A percentile compares a stretch with the other conserved stretches of the same genome.
Evolutionary conservation across 2,113 vertebrate species (phyloP).

Genomic region (Apeltes quadracus): DNA sequence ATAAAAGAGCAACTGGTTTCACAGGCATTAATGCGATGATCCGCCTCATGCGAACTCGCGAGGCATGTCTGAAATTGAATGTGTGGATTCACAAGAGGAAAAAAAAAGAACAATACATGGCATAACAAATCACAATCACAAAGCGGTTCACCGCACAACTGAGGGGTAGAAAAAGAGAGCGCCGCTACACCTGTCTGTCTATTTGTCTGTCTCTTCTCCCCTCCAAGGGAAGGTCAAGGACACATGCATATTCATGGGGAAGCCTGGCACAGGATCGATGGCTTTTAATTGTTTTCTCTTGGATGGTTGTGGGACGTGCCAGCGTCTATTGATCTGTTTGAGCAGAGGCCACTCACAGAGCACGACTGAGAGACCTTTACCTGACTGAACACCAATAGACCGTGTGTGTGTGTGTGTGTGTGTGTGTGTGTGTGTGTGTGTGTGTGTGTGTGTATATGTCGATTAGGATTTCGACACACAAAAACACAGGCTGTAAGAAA

Average conservation of each 20-base stretch:
- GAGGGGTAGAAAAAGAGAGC: conserved; percentile 3
- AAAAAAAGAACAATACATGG: conserved; percentile 1
- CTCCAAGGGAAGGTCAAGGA: conserved; percentile 87
- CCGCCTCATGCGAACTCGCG: conserved; percentile 14
- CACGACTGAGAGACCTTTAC: conserved; percentile 76
- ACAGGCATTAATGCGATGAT: conserved; percentile 50
- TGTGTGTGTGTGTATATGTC: conserved; percentile 31
- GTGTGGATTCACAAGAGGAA: background rate
- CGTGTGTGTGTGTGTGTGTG: conserved; percentile 40
- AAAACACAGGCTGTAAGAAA: conserved; percentile 42
- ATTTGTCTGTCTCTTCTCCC: conserved; percentile 46
- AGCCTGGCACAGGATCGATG: conserved; percentile 90
- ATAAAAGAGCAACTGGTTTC: conserved; percentile 71
- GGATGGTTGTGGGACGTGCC: conserved; percentile 92
- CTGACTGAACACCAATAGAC: conserved; percentile 73
- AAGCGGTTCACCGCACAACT: conserved; percentile 12
- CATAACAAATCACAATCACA: background rate
- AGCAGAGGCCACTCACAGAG: conserved; percentile 83
- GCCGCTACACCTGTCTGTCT: conserved; percentile 53
- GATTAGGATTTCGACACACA: conserved; percentile 70
- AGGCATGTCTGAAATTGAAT: conserved; percentile 43
- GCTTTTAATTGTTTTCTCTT: conserved; percentile 98
- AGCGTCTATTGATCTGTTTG: conserved; percentile 94
- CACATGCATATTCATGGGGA: conserved; percentile 97
- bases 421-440: conserved; percentile 42